phyloP scores from a whole-genome alignment of 2,797 vertebrate genomes.

The Argya squamiceps region DNA sequence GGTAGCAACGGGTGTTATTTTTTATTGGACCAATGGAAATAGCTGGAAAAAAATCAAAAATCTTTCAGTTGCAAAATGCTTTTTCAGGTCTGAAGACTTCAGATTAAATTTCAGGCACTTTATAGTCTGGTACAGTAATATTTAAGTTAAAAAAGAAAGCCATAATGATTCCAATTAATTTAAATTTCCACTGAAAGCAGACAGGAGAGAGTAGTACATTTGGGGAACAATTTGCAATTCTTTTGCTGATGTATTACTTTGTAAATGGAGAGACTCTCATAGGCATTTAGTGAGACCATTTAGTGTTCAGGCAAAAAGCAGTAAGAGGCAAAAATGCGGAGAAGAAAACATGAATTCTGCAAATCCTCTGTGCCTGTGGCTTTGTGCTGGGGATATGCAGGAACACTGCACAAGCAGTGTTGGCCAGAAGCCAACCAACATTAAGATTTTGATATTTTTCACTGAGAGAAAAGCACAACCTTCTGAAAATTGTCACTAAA shows the following conservation, averaged over 20 bases:
- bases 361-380: not conserved
- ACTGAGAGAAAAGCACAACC: not conserved
- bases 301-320: slow-evolving; percentile 23
- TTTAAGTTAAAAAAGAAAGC: not conserved
- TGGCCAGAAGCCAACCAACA: not conserved
- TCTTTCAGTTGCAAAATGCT: not conserved
- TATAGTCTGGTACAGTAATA: not conserved
- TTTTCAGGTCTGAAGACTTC: slow-evolving; percentile 13
- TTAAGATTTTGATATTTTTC: not conserved
- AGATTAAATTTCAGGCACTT: slow-evolving; percentile 37
- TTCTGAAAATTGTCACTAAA: not conserved
- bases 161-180: slow-evolving; percentile 43
- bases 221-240: slow-evolving; percentile 12
- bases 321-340: not conserved
- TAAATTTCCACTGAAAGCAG: slow-evolving; percentile 25
- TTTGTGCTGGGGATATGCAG: not conserved
- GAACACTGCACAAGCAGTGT: not conserved
- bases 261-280: not conserved
- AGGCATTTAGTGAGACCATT: slow-evolving; percentile 16
- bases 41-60: not conserved
- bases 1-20: not conserved
- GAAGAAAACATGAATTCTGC: not conserved
- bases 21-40: not conserved
- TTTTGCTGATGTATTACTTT: slow-evolving; percentile 29
- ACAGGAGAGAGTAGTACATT: slow-evolving; percentile 3